phyloP scores from a whole-genome alignment of 2,113 vertebrate species.

The Nerophis ophidion region DNA sequence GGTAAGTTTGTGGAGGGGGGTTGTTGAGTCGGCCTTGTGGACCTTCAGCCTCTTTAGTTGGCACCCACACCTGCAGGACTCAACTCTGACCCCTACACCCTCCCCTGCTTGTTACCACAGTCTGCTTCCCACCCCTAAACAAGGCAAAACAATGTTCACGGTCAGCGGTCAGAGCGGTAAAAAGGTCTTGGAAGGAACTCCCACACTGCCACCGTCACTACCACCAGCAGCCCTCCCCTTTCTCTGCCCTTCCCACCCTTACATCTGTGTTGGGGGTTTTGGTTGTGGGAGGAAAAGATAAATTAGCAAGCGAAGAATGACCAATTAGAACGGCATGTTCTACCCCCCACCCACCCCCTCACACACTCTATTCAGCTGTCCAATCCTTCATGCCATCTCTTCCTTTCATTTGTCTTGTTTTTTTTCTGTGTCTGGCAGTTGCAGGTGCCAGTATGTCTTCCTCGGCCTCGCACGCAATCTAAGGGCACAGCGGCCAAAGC shows the following conservation, averaged over 20 bases:
- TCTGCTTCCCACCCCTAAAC: constrained; percentile 26
- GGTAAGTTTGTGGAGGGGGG: neutral
- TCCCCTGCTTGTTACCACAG: constrained; percentile 27
- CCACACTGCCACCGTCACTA: neutral
- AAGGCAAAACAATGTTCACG: constrained; percentile 36
- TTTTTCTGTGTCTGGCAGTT: constrained; percentile 35
- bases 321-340: constrained; percentile 55
- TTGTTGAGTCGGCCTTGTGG: constrained; percentile 4
- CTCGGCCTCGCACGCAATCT: constrained; percentile 40
- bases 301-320: constrained; percentile 54
- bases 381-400: constrained; percentile 28
- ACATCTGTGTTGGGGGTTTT: constrained; percentile 55
- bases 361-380: constrained; percentile 28
- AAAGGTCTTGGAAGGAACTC: constrained; percentile 11
- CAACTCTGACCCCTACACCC: constrained; percentile 39
- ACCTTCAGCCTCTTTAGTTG: constrained; percentile 23
- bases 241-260: constrained; percentile 21
- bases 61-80: constrained; percentile 43
- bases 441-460: constrained; percentile 49
- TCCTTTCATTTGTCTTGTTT: constrained; percentile 47
- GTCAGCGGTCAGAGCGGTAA: constrained; percentile 29
- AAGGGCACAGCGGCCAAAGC: constrained; percentile 13
- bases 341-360: constrained; percentile 15
- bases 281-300: constrained; percentile 40
- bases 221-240: neutral